phyloP scores from a whole-genome alignment of 2,113 vertebrate species.

The Reinhardtius hippoglossoides region DNA sequence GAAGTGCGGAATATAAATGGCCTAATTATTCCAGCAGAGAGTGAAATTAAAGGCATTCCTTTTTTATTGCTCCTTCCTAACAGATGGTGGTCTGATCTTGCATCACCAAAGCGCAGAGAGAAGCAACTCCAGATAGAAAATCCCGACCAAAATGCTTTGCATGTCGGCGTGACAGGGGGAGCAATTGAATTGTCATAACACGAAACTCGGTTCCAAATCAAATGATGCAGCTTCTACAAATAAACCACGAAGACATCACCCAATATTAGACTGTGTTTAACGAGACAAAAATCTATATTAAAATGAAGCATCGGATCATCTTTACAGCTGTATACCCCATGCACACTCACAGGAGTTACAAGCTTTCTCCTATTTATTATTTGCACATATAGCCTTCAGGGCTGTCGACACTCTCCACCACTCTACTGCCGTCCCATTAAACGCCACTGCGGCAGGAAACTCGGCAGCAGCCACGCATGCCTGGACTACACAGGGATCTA shows the following conservation, averaged over 20 bases:
- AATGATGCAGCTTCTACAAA: slow-evolving; percentile 16
- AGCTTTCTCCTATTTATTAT: slow-evolving; percentile 5
- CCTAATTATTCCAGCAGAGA: slow-evolving; percentile 78
- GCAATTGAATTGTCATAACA: slow-evolving; percentile 40
- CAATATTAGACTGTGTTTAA: slow-evolving; percentile 4
- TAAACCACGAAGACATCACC: slow-evolving; percentile 17
- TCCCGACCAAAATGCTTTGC: not conserved
- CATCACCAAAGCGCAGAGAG: slow-evolving; percentile 29
- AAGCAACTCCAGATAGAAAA: not conserved
- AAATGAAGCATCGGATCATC: slow-evolving; percentile 17
- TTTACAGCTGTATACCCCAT: slow-evolving; percentile 3
- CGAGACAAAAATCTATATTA: slow-evolving; percentile 21
- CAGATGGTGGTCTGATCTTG: slow-evolving; percentile 69
- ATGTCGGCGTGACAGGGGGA: slow-evolving; percentile 46
- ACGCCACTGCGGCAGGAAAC: slow-evolving; percentile 58
- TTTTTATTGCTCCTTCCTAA: slow-evolving; percentile 58
- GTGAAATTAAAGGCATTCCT: slow-evolving; percentile 75
- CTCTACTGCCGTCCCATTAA: slow-evolving; percentile 39
- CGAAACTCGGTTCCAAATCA: slow-evolving; percentile 11
- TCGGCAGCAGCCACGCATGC: slow-evolving; percentile 29
- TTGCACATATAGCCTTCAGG: slow-evolving; percentile 6
- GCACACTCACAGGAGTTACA: not conserved
- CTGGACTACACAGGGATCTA: slow-evolving; percentile 34
- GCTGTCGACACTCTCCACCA: slow-evolving; percentile 30
- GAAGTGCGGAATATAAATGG: slow-evolving; percentile 80